Evolutionary conservation across 92 coral and sea anemone species (phyloP), one percentile per base, ranked within the genome.

Genomic region (Hydrozoanthus gracilis): DNA sequence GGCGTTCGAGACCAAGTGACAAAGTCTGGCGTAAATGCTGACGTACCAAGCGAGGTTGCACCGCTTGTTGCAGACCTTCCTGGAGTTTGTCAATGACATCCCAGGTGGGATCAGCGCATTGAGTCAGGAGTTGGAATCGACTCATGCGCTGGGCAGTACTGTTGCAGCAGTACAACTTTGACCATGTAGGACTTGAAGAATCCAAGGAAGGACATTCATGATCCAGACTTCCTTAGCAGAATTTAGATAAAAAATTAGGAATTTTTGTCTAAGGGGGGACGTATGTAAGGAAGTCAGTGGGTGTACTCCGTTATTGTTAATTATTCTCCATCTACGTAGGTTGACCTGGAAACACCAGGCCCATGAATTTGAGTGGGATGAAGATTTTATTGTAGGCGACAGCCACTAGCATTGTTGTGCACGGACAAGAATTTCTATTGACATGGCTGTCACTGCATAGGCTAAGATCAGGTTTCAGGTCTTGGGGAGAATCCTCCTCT

Each of bases 401-500:
- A 66, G 35, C 71, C 71, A 66, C 71, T 66, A 66, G 71, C 71
- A 66, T 4, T 66, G 71, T 66, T 4, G 6, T 66, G 7, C 7
- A 66, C 35, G 71, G 71, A 66, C 71, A 66, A 66, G 6, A 15
- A 66, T 66, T 66, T 66, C 35, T 66, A 7, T 66, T 66, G 71
- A 66, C 27, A 66, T 66, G 71, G 35, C 71, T 66, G 27, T 66
- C 2, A 2, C 3, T 66, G 71, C 71, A 39, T 66, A 66, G 71
- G 71, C 71, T 15, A 66, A 66, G 71, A 66, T 66, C 71, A 39
- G 71, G 71, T 66, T 66, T 66, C 71, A 15, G 35, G 6, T 66
- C 71, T 66, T 66, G 71, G 71, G 71, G 71, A 66, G 71, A 66
- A 66, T 66, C 71, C 71, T 66, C 71, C 71, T 66, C 71, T 66